Conservation (phyloP, 2,113 vertebrate genomes). For the Pyxicephalus adspersus region DNA sequence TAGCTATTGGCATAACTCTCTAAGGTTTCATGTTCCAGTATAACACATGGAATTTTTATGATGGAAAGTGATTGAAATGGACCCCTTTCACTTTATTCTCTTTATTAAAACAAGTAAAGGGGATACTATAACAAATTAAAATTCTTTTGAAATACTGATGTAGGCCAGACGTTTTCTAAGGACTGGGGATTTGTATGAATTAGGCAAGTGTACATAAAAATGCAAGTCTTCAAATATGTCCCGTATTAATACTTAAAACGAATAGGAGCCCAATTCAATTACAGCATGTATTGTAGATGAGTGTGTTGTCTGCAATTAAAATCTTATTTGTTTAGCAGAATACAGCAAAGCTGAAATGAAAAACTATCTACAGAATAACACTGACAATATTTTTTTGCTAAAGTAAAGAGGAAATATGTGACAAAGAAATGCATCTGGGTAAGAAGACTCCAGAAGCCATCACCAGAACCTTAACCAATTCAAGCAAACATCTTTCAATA, state of each 20-base stretch:
- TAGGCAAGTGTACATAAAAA: conserved; percentile 32
- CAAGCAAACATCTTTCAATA: too few species aligned
- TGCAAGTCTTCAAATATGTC: conserved; percentile 14
- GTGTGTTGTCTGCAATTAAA: conserved; percentile 14
- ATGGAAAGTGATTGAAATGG: conserved; percentile 61
- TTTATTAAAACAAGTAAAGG: conserved; percentile 63
- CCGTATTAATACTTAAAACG: conserved; percentile 3
- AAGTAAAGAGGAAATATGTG: neutral
- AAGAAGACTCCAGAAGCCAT: too few species aligned
- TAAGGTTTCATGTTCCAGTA: conserved; percentile 67
- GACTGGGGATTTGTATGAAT: conserved; percentile 35
- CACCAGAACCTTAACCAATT: too few species aligned
- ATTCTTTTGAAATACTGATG: conserved; percentile 56
- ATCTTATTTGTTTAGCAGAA: neutral
- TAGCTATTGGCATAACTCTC: conserved; percentile 63
- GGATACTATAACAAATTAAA: conserved; percentile 63
- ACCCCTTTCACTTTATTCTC: conserved; percentile 58
- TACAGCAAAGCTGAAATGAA: neutral
- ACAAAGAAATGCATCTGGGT: too few species aligned
- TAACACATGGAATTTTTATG: conserved; percentile 60
- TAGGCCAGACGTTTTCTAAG: conserved; percentile 28
- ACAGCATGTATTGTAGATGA: neutral
- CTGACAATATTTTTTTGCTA: neutral
- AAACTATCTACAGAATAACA: neutral
- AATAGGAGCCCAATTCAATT: conserved; percentile 21